Evolutionary conservation across 2,888 invertebrate genomes (phyloP), one percentile per base, ranked within the genome.

Genomic region (Ernsta delagoae): DNA sequence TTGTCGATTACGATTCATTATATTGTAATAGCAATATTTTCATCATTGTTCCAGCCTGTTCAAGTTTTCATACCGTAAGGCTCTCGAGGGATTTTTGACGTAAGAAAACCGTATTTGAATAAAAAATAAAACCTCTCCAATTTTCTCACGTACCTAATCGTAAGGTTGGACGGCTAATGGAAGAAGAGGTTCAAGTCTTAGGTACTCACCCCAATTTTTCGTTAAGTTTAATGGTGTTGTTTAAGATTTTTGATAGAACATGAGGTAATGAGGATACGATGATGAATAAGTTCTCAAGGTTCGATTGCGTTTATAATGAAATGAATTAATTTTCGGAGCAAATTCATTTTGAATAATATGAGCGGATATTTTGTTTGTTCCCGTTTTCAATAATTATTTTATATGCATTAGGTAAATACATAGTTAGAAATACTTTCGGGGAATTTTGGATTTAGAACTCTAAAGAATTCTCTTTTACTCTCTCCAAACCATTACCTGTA

Each of bases 111-210:
- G 43, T 60, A 67, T 34, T 61, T 67, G 34, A 41, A 60, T 54
- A 67, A 67, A 53, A 53, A 60, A 34, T 31, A 56, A 34, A 41
- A 57, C 45, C 34, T 43, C 66, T 34, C 24, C 53, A 60, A 67
- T 67, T 60, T 67, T 5, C 54, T 67, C 43, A 16, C 60, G 31
- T 54, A 48, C 48, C 48, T 48, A 61, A 67, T 67, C 54, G 54
- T 56, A 16, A 56, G 16, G 34, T 61, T 36, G 6, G 43, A 31
- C 53, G 34, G 4, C 45, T 12, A 34, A 41, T 9, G 48, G 4
- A 48, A 5, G 12, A 36, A 12, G 50, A 48, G n/a, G 48, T 12
- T 48, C 31, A 31, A 31, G 31, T 31, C 24, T 43, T n/a, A 45
- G n/a, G n/a, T 5, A 48, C 24, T 53, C 24, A 24, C 8, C 53